Percentiles rank a stretch among this genome's conserved stretches.
phyloP scores from a whole-genome alignment of 2,888 invertebrate species.

The Sphecodes monilicornis region DNA sequence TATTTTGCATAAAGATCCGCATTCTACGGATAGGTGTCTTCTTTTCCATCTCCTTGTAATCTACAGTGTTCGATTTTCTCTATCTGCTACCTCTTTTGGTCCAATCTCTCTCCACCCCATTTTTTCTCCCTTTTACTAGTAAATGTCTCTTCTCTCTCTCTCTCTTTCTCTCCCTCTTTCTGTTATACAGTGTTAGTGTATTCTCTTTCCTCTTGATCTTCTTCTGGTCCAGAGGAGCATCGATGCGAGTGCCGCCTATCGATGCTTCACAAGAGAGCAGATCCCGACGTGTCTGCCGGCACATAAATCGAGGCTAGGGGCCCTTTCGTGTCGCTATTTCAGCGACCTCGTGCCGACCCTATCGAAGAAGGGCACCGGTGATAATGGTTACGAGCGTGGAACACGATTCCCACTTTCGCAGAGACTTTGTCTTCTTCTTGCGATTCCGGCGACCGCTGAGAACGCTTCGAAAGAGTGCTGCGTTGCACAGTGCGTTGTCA shows the following conservation, averaged over 20 bases:
- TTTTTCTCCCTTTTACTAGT: no score
- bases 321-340: conserved; percentile 66
- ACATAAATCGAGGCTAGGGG: conserved; percentile 62
- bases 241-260: conserved; percentile 9
- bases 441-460: conserved; percentile 14
- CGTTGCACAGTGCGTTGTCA: no score
- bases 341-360: conserved; percentile 62
- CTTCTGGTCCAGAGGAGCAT: background rate
- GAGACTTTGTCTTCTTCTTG: conserved; percentile 9
- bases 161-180: no score
- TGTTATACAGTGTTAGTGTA: no score
- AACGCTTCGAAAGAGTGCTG: conserved; percentile 28
- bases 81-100: no score
- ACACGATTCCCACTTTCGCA: conserved; percentile 62
- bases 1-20: no score
- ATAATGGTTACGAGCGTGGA: conserved; percentile 71
- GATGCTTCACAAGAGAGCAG: conserved; percentile 48
- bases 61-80: no score
- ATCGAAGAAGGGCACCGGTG: conserved; percentile 65
- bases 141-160: no score
- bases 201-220: background rate
- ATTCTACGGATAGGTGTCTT: no score
- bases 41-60: no score
- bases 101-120: no score
- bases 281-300: conserved; percentile 26